phyloP scores from a whole-genome alignment of 2,888 invertebrate species.

The Agrypnus murinus region DNA sequence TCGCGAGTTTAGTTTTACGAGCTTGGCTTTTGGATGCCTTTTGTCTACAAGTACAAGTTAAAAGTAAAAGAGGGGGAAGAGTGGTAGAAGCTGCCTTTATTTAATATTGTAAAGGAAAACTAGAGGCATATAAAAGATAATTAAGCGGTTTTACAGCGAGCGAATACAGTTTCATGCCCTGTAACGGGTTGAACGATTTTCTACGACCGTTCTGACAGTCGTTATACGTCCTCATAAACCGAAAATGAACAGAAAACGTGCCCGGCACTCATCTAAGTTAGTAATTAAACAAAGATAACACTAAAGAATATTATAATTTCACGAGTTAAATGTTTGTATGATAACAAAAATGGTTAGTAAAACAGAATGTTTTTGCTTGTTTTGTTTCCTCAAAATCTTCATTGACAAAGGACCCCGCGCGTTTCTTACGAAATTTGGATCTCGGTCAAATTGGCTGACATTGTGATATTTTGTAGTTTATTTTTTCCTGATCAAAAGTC shows the following conservation, averaged over 20 bases:
- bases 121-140: constrained; percentile 25
- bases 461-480: no score
- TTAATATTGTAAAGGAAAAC: constrained; percentile 25
- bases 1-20: background rate
- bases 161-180: background rate
- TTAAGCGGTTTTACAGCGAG: constrained; percentile 32
- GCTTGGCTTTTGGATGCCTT: background rate
- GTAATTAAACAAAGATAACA: constrained; percentile 30
- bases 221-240: constrained; percentile 33
- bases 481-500: no score
- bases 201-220: constrained; percentile 25
- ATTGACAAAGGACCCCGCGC: no score
- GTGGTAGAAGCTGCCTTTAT: background rate
- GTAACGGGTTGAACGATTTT: constrained; percentile 36
- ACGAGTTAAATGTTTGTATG: background rate
- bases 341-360: background rate
- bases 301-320: constrained; percentile 24
- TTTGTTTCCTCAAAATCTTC: no score
- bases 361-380: no score
- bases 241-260: constrained; percentile 36
- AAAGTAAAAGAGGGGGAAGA: no score
- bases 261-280: constrained; percentile 28
- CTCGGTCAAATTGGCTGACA: no score
- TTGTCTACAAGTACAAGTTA: background rate
- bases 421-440: no score